Evolutionary conservation across 2,888 invertebrate species (phyloP), one percentile per base, ranked within the genome.

Genomic region (Synergus umbraculus): DNA sequence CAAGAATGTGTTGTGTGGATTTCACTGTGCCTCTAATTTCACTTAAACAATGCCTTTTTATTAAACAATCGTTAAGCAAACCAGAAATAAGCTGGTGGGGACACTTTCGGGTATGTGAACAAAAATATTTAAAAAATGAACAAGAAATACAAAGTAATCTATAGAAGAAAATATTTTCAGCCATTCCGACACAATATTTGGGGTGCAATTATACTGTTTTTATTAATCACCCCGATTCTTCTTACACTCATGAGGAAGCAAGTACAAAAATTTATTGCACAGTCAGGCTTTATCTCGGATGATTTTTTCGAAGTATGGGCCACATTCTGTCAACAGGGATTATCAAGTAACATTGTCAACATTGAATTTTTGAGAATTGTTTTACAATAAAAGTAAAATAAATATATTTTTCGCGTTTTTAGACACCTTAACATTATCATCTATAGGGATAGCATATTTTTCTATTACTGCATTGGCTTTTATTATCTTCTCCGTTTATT

Each of bases 401-500:
- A 43, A n/a, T 41, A 43, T 54, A 66, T 37, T n/a, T 43, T 64
- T 3, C 5, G 7, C 64, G 9, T 66, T 66, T 8, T 7, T 18
- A 66, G 66, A 66, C 9, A 18, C n/a, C 4, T n/a, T 41, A n/a
- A n/a, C 10, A 15, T 18, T 10, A 12, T 10, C 29, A 4, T 43
- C 66, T 4, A 18, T 66, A 4, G 12, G 66, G 12, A 4, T 43
- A 43, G 43, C 43, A 43, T 43, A 41, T 41, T 29, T 66, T 4
- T 13, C 66, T 10, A 18, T 66, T 43, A 13, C 43, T 15, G 12
- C 43, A 41, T 15, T 4, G 15, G 86, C 90, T 1, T 60, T 90
- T 18, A 79, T 91, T 10, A 82, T 88, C 1, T 82, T 85, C 49
- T 85, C 88, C 0, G 85, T 88, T n/a, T 91, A 90, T 77, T 89